Conservation (phyloP, 2,113 vertebrate genomes). For the Labrus mixtus region DNA sequence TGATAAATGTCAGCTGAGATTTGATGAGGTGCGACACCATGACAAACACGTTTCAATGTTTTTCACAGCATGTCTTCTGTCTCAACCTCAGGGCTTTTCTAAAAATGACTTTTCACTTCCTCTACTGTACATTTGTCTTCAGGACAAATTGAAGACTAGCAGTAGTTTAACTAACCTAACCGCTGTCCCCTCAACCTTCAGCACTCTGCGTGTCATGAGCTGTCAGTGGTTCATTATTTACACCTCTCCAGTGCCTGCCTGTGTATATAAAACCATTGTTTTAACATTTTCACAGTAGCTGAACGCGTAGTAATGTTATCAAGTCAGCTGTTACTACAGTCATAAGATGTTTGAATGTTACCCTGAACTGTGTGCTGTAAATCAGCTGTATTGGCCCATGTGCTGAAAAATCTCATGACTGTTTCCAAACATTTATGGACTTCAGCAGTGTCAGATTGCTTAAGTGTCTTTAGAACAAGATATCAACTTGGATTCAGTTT, state of each 20-base stretch:
- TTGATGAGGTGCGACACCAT: not conserved
- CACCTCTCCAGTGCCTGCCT: constrained; percentile 15
- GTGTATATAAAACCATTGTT: not conserved
- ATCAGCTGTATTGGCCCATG: constrained; percentile 3
- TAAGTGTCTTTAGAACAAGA: constrained; percentile 10
- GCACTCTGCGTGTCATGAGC: constrained; percentile 14
- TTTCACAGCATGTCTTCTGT: not conserved
- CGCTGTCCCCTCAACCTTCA: not conserved
- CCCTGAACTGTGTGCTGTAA: constrained; percentile 20
- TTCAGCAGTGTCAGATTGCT: constrained; percentile 10
- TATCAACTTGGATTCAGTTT: constrained; percentile 16
- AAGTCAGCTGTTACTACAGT: constrained; percentile 10
- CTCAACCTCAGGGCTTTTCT: not conserved
- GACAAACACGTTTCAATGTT: not conserved
- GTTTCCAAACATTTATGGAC: constrained; percentile 12
- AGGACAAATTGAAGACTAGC: constrained; percentile 26
- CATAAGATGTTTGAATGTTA: constrained; percentile 24
- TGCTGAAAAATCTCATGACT: constrained; percentile 36
- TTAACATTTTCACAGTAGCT: not conserved
- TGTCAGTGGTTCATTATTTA: constrained; percentile 38
- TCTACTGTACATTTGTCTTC: constrained; percentile 18
- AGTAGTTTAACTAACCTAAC: constrained; percentile 24
- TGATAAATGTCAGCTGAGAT: constrained; percentile 5
- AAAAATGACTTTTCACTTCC: constrained; percentile 6
- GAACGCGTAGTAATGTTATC: constrained; percentile 13